phyloP scores from a whole-genome alignment of 2,888 invertebrate genomes.

The Empis livida region DNA sequence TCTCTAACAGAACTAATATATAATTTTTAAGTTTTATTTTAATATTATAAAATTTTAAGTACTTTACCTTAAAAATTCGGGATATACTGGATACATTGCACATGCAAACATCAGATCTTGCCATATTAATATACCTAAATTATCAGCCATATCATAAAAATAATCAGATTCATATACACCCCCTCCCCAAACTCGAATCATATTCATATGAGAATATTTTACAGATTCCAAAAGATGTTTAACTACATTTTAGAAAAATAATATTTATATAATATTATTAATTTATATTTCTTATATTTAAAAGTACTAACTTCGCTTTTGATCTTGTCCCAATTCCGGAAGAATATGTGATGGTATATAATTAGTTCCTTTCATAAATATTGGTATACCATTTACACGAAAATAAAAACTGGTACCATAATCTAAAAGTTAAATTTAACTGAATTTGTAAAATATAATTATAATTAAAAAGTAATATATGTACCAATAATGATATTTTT shows the following conservation, averaged over 20 bases:
- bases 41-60: background rate
- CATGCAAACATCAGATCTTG: constrained; percentile 98
- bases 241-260: constrained; percentile 34
- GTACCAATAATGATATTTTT: constrained; percentile 8
- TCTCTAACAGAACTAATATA: constrained; percentile 47
- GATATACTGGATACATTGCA: constrained; percentile 75
- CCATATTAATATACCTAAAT: constrained; percentile 87
- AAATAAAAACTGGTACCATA: constrained; percentile 73
- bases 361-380: constrained; percentile 94
- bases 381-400: constrained; percentile 65
- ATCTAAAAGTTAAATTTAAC: constrained; percentile 22
- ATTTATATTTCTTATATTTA: background rate
- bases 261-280: background rate
- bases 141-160: constrained; percentile 80
- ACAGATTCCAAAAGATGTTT: constrained; percentile 53
- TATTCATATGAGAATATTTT: constrained; percentile 73
- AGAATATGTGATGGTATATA: constrained; percentile 82
- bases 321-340: constrained; percentile 54
- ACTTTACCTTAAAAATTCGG: constrained; percentile 51
- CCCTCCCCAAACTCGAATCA: constrained; percentile 98
- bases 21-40: background rate
- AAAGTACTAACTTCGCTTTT: constrained; percentile 33
- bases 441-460: background rate
- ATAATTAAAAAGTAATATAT: background rate
- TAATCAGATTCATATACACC: constrained; percentile 84